Base-by-base conservation (phyloP, 2,113 vertebrate species). In the Vombatus ursinus region DNA sequence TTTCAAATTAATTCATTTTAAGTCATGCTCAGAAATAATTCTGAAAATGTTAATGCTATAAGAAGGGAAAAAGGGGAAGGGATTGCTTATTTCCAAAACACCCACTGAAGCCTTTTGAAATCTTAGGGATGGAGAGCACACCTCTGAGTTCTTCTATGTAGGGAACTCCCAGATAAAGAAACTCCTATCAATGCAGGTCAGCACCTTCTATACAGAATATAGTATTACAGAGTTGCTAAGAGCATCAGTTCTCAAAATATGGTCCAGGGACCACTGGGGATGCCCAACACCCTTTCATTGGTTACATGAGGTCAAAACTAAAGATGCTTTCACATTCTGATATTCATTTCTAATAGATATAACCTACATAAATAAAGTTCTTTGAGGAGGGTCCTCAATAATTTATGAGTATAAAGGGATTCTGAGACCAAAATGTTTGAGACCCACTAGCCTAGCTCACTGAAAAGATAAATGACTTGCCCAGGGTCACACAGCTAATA, bases 1-100 rank as follows among this genome's bases (percentile, higher is more conserved):
- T 52, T 93, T 90, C 94, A 95, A 57, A 92, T 92, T 93, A 90
- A 96, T 91, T 57, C n/a, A 95, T 52, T 94, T 95, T 89, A 95
- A 93, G 28, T 84, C 68, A 91, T 89, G 91, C 11, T 95, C 84
- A 95, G 90, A 93, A 26, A 94, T 53, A 92, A 94, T 89, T 26
- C 48, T 6, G 90, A 96, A 92, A 68, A 89, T 51, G 37, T 44
- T 84, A 84, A n/a, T 84, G 68, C 24, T 95, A 12, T 90, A 91
- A 93, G 52, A 95, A 93, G 48, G 8, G 19, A 23, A 44, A 19
- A 84, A 44, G 16, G 19, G 19, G 4, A 84, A 84, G 37, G n/a
- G 16, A 84, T 84, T 44, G 16, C 19, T 84, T 84, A 84, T 84
- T 84, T 84, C n/a, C n/a, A 84, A 84, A 84, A 22, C 68, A 84